phyloP scores from a whole-genome alignment of 2,113 vertebrate genomes.

The Nothobranchius kuhntae region DNA sequence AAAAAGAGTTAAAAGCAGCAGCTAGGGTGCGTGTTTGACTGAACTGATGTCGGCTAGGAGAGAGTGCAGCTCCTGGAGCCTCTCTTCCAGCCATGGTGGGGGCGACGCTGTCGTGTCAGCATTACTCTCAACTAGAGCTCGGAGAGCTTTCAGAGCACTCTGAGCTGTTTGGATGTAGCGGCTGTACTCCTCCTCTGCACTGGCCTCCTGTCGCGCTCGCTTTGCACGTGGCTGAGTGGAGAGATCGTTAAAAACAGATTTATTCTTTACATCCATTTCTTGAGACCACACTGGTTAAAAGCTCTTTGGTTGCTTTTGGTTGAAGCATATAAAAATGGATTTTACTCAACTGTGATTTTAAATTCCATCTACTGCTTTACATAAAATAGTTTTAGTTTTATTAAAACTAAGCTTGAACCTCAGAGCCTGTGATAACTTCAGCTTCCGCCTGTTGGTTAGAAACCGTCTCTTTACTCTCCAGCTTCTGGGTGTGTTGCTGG shows the following conservation, averaged over 20 bases:
- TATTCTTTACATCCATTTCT: too few relatives aligned
- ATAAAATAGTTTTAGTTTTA: background rate
- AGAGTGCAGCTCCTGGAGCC: slow-evolving; percentile 80
- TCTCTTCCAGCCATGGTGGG: slow-evolving; percentile 82
- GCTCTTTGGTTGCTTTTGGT: too few relatives aligned
- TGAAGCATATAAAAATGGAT: too few relatives aligned
- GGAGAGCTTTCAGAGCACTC: slow-evolving; percentile 80
- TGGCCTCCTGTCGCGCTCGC: slow-evolving; percentile 77
- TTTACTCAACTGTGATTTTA: too few relatives aligned
- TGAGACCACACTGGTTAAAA: too few relatives aligned
- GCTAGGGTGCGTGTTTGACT: slow-evolving; percentile 13
- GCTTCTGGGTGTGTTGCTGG: slow-evolving; percentile 48
- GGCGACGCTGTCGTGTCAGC: slow-evolving; percentile 24
- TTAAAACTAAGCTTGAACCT: slow-evolving; percentile 68
- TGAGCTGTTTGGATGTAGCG: slow-evolving; percentile 78
- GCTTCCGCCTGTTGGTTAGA: slow-evolving; percentile 9
- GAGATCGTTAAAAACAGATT: background rate
- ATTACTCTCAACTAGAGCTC: slow-evolving; percentile 61
- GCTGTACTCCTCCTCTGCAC: slow-evolving; percentile 81
- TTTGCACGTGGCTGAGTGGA: slow-evolving; percentile 83
- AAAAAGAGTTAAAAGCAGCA: background rate
- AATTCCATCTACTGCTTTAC: too few relatives aligned
- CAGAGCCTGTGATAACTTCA: slow-evolving; percentile 41
- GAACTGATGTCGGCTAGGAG: slow-evolving; percentile 68
- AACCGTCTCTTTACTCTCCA: slow-evolving; percentile 42